Evolutionary conservation across 2,888 invertebrate species (phyloP), one percentile per base, ranked within the genome.

Genomic region (Teleogryllus oceanicus): DNA sequence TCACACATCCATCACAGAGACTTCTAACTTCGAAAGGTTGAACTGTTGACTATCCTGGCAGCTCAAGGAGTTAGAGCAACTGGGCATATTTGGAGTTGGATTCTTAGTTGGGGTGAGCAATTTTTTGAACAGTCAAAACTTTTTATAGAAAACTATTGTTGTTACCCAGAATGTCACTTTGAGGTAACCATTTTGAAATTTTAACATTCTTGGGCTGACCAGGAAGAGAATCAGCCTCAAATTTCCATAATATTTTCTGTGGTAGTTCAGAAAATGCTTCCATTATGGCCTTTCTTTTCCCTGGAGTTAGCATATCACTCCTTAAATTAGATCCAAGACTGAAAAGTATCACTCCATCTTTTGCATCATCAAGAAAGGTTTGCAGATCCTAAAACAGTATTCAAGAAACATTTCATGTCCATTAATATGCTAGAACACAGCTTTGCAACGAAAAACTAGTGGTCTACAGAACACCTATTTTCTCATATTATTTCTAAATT

Each of bases 201-300:
- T 24, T 75, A 4, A 81, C 78, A 74, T 81, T 81, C 12, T 75
- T 50, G 8, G 81, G 79, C 50, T 74, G 75, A 0, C 81, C 4
- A 51, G 83, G 82, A 49, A 83, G 75, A 12, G 37, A 78, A 12
- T 84, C 83, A 12, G 83, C 82, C 76, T 85, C 85, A 62, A 85
- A 84, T 83, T 87, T 88, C 87, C 87, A 88, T 8, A 88, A 78
- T 37, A 88, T 87, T 16, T 86, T 84, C 81, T 86, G 86, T 2
- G 86, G 84, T 0, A 83, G 83, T 12, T 84, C 80, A 11, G 81
- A 75, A 75, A 88, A 84, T 75, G 85, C 85, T 1, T 82, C 76
- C 2, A 86, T 21, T 16, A 62, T 2, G 62, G 62, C 62, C 2
- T 18, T 12, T 62, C 62, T 62, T 5, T 12, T 62, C 12, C 4